Evolutionary conservation across 2,113 vertebrate species (phyloP).

Genomic region (Rhabdomys dilectus): DNA sequence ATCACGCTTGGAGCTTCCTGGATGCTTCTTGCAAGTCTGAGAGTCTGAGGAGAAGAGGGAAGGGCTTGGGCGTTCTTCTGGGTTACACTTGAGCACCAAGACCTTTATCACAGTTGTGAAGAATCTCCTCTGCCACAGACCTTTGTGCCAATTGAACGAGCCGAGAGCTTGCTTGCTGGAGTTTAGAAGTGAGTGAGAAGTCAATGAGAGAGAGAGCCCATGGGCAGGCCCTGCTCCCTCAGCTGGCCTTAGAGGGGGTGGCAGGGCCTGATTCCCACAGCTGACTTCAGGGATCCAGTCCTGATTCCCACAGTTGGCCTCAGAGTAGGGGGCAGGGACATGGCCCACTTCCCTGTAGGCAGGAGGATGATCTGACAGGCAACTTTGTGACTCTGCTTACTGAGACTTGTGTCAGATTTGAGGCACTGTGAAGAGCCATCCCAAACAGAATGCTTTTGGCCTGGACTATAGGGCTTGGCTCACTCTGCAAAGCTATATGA

Average conservation of each 20-base stretch:
- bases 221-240: neutral
- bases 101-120: slow-evolving; percentile 62
- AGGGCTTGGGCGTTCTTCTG: neutral
- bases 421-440: accelerated
- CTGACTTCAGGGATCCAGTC: neutral
- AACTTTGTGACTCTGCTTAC: neutral
- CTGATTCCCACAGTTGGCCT: neutral
- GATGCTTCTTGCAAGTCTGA: neutral
- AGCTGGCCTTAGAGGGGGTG: neutral
- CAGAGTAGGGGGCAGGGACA: accelerated
- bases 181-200: slow-evolving; percentile 46
- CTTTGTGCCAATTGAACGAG: neutral
- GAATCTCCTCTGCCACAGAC: neutral
- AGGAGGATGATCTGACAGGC: accelerated
- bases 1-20: neutral
- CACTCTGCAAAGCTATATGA: accelerated
- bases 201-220: neutral
- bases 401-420: neutral
- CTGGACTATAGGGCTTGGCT: accelerated
- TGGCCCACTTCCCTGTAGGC: accelerated
- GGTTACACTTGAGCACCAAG: slow-evolving; percentile 33
- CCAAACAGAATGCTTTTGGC: neutral
- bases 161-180: neutral
- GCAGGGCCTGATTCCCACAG: neutral
- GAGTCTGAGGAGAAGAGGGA: neutral